Conservation (phyloP, 2,797 vertebrate genomes). For the Peromyscus attwateri region DNA sequence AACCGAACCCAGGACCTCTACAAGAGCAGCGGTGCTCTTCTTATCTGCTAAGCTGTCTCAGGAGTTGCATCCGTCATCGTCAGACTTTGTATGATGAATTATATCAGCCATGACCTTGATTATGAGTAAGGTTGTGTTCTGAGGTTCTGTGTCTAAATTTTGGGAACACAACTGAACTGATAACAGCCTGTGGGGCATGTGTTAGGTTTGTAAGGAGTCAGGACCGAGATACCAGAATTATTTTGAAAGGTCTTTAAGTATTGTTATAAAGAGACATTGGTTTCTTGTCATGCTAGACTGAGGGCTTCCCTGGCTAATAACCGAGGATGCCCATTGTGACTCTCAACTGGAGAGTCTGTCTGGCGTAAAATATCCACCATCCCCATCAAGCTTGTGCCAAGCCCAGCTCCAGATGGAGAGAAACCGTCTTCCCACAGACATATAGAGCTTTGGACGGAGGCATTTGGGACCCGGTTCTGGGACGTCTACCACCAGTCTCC, state of each 20-base stretch:
- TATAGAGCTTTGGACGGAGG: no score
- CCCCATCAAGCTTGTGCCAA: no score
- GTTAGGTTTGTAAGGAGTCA: background rate
- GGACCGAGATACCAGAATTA: background rate
- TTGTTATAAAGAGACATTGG: background rate
- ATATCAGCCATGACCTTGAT: background rate
- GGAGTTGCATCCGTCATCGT: background rate
- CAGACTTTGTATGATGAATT: background rate
- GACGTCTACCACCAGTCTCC: background rate
- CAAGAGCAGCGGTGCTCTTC: background rate
- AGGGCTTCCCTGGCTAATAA: background rate
- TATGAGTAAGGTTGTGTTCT: background rate
- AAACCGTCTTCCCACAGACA: background rate
- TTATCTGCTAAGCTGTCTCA: background rate
- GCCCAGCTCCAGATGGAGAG: background rate
- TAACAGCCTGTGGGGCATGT: background rate
- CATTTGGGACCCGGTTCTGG: background rate
- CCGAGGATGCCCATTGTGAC: rapidly evolving
- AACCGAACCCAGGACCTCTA: no score
- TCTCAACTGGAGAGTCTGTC: background rate
- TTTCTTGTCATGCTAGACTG: background rate
- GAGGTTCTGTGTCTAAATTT: background rate
- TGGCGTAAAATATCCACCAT: background rate
- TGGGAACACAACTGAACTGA: background rate
- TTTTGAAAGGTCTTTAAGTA: background rate